Base-by-base conservation (phyloP, 30 jellyfish, hydroid and myxozoan species). In the Catostylus mosaicus region DNA sequence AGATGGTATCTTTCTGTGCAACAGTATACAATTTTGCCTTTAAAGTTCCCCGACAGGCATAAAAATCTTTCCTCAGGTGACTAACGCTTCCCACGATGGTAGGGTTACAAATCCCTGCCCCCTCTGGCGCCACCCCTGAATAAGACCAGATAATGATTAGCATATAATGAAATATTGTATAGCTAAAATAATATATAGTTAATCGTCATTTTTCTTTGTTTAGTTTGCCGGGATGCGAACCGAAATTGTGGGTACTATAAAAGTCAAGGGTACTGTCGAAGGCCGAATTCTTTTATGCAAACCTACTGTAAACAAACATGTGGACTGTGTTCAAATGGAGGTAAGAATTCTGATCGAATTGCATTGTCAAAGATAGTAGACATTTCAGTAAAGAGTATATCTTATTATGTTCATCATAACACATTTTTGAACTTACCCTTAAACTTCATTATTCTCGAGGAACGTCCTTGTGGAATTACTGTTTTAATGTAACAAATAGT, bases 291-390 rank as follows among this genome's bases (percentile, higher is more conserved):
- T 0, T 68, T 68, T 38, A 68, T 68, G 80, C 37, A 4, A 30
- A 23, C 23, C 20, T 3, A 36, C 33, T 68, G 80, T 64, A 68
- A 36, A 38, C 57, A 34, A 35, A 33, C 80, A 3, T 68, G 80
- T 30, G 80, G 64, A 1, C 60, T 68, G 1, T 68, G 80, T 36
- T 12, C 50, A 3, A 65, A 30, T 29, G 4, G 24, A 59, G 71
- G 71, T 59, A 29, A 59, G 9, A 10, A 18, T 27, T 18, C 24
- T 27, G 1, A 2, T 23, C 26, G 9, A 8, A 24, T 6, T 52
- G 30, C 8, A 3, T 52, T 7, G 11, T 5, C 7, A 7, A 5
- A 5, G 54, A 40, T 40, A 5, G 54, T 5, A 5, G 14, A 40
- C 54, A 14, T 40, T n/a, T n/a, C n/a, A n/a, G 54, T 40, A 14